Base-by-base conservation (phyloP, 2,888 invertebrate genomes). In the Eupithecia subumbrata region DNA sequence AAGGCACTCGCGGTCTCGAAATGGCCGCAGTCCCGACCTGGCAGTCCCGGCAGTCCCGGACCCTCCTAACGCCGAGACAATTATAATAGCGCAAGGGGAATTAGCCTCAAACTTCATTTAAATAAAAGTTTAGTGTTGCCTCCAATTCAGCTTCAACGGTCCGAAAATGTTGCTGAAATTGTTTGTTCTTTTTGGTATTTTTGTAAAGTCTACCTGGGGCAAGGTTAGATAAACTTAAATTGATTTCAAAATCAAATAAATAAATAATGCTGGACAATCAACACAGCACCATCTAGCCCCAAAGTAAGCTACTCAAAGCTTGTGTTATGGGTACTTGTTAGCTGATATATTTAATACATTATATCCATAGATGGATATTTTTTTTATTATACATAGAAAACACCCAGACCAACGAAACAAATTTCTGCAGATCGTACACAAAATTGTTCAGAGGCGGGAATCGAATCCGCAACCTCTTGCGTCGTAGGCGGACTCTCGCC, bases 81-180 rank as follows among this genome's bases (percentile, higher is more conserved):
- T 86, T 85, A 83, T 84, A 86, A 86, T 83, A 80, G 77, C 79
- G 81, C 81, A 78, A 75, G 81, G 83, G 81, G 81, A 82, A 86
- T 84, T 84, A 85, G 83, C 83, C 82, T 79, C 80, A 80, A 82
- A 84, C 82, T 84, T 84, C 78, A 84, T 86, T 85, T 84, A 84
- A 84, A 86, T 86, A 86, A 84, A 85, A 84, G 78, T 82, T 64
- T 69, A 73, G 74, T 66, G 72, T 67, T 40, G 72, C 43, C 63
- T 22, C 48, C 43, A 52, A 45, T 76, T 76, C 74, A 72, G 74
- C 74, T 72, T 71, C 12, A 52, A 34, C n/a, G 45, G 22, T 12
- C 71, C 43, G 60, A 63, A 63, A 68, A 68, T 68, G 48, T 25
- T 34, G 40, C n/a, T 22, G 4, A 12, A 34, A 67, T 43, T 12